These are phyloP conservation scores for Mactromeris polynyma DNA, from an alignment of 2,888 invertebrate species.

Conservation along the genomic window DNA sequence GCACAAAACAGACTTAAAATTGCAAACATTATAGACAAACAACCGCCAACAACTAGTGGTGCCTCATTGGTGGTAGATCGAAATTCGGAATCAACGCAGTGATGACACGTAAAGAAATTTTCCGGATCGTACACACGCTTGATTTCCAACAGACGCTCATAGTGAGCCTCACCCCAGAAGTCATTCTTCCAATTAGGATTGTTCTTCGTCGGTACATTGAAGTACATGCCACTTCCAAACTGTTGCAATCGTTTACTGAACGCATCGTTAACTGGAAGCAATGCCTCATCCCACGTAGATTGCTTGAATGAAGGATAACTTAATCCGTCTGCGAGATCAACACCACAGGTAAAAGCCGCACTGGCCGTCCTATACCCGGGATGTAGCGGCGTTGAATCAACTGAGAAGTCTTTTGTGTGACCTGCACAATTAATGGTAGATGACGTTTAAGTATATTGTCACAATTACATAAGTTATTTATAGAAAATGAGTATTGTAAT, in stretches of 20 bases:
- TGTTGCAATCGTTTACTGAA: constrained; percentile 13
- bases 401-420: constrained; percentile 35
- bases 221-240: constrained; percentile 72
- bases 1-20: too few species aligned
- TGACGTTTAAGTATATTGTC: too few species aligned
- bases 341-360: constrained; percentile 42
- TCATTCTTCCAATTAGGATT: constrained; percentile 73
- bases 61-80: background rate
- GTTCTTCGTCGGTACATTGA: constrained; percentile 74
- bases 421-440: constrained; percentile 38
- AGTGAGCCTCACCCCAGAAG: constrained; percentile 76
- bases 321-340: constrained; percentile 9
- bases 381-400: constrained; percentile 52
- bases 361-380: constrained; percentile 66
- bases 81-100: constrained; percentile 78
- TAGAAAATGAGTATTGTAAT: too few species aligned
- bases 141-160: constrained; percentile 70
- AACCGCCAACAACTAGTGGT: too few species aligned
- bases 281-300: background rate
- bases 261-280: constrained; percentile 9
- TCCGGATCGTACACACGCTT: constrained; percentile 75
- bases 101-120: constrained; percentile 75
- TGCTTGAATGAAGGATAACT: background rate
- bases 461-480: too few species aligned
- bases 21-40: too few species aligned